Evolutionary conservation across 2,888 invertebrate genomes (phyloP), one percentile per base, ranked within the genome.

Genomic region (Rhagonycha lutea): DNA sequence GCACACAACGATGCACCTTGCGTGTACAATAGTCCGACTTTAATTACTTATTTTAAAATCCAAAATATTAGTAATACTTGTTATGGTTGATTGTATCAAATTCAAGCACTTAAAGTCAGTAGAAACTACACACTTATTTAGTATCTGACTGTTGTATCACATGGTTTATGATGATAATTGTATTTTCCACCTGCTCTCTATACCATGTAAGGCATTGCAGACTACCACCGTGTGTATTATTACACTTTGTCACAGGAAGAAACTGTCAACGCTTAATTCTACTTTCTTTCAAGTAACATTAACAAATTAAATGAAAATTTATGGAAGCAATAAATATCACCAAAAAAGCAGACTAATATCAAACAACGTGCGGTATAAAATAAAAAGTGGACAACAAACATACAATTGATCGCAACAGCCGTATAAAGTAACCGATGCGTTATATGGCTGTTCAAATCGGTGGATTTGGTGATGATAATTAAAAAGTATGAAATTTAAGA

Each of bases 141-240:
- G 78, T 81, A 81, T 82, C 81, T 81, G 80, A 77, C 79, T 76
- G 77, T 77, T 79, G 80, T 80, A 81, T 81, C 82, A 77, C 79
- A 80, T 79, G 79, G 79, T 81, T 81, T 80, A 73, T 73, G 75
- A 80, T 80, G 76, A 80, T 78, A 79, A 80, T 74, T 77, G 74
- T 76, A 68, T 18, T 61, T 73, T 77, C 69, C 80, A 80, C 80
- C 80, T 80, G 80, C 78, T 72, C 63, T 70, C 65, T 77, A 61
- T 69, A 62, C 71, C 62, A 47, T 63, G 29, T 61, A 60, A 68
- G 28, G 65, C 29, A 67, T 32, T 68, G 67, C 70, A 26, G 65
- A 12, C 68, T 29, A 68, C 74, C 61, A 75, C 68, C 75, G 29
- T 61, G 47, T 61, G 18, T 23, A 29, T 67, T 14, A 12, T 67